Conservation (phyloP, 2,888 invertebrate genomes). For the Nomada lathburiana region DNA sequence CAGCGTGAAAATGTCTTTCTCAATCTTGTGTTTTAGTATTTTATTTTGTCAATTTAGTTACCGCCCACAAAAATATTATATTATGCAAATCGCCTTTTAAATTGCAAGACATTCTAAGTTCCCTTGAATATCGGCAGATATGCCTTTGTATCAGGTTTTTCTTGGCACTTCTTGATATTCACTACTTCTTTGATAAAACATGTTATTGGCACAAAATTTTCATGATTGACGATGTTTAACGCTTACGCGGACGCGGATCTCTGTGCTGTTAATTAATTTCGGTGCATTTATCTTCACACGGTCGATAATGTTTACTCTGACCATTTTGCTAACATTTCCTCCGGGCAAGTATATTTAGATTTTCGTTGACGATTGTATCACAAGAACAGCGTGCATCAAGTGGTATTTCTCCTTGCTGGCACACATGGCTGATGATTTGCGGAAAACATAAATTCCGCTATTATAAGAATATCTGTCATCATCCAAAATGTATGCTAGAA, state of each 20-base stretch:
- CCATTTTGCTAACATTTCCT: conserved; percentile 60
- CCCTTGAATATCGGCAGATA: too few species aligned
- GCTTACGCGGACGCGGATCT: neutral
- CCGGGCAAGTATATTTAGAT: conserved; percentile 56
- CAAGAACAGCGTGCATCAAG: conserved; percentile 14
- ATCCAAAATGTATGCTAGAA: neutral
- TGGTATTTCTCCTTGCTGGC: conserved; percentile 21
- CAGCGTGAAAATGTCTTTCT: too few species aligned
- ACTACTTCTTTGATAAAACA: neutral
- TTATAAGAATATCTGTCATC: conserved; percentile 42
- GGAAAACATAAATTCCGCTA: conserved; percentile 19
- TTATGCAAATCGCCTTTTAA: too few species aligned
- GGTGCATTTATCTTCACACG: conserved; percentile 15
- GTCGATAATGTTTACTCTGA: conserved; percentile 27
- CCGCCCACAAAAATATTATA: too few species aligned
- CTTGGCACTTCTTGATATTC: too few species aligned
- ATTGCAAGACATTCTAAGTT: too few species aligned
- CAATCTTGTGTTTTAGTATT: too few species aligned
- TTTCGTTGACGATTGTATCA: conserved; percentile 28
- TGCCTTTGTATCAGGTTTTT: too few species aligned
- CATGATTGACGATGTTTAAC: too few species aligned
- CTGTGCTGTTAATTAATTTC: conserved; percentile 30
- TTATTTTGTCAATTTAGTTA: too few species aligned
- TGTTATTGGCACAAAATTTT: neutral
- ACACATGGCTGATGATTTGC: conserved; percentile 4